Evolutionary conservation across 2,797 vertebrate species (phyloP).

Genomic region (Paedocypris micromegethes): DNA sequence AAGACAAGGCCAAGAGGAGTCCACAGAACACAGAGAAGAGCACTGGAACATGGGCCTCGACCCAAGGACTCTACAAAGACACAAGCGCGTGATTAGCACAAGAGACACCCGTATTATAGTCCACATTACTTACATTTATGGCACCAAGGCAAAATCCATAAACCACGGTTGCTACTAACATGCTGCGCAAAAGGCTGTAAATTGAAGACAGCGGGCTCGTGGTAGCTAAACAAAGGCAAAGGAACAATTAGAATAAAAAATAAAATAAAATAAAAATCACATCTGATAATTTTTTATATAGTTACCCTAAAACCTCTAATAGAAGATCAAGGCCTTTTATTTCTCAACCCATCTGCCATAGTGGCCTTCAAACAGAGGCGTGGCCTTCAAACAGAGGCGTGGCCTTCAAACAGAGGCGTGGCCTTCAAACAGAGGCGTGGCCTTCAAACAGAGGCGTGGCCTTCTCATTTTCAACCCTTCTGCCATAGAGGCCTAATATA

Average conservation of each 20-base stretch:
- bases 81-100: conserved; percentile 15
- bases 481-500: too few relatives aligned
- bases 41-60: conserved; percentile 84
- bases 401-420: too few relatives aligned
- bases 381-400: too few relatives aligned
- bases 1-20: conserved; percentile 81
- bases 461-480: too few relatives aligned
- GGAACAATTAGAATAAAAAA: too few relatives aligned
- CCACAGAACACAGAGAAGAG: conserved; percentile 88
- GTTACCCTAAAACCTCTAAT: too few relatives aligned
- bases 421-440: too few relatives aligned
- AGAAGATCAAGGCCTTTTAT: too few relatives aligned
- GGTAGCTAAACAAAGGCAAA: conserved; percentile 65
- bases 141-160: conserved; percentile 88
- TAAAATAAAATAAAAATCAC: conserved; percentile 2
- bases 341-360: too few relatives aligned
- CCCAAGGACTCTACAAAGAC: conserved; percentile 75
- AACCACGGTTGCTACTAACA: conserved; percentile 76
- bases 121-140: conserved; percentile 71
- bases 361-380: too few relatives aligned
- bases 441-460: too few relatives aligned
- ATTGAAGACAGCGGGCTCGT: conserved; percentile 85
- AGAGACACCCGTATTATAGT: neutral
- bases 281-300: neutral
- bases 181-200: conserved; percentile 80